Conservation (phyloP, 2,113 vertebrate species). For the Dermatemys mawii region DNA sequence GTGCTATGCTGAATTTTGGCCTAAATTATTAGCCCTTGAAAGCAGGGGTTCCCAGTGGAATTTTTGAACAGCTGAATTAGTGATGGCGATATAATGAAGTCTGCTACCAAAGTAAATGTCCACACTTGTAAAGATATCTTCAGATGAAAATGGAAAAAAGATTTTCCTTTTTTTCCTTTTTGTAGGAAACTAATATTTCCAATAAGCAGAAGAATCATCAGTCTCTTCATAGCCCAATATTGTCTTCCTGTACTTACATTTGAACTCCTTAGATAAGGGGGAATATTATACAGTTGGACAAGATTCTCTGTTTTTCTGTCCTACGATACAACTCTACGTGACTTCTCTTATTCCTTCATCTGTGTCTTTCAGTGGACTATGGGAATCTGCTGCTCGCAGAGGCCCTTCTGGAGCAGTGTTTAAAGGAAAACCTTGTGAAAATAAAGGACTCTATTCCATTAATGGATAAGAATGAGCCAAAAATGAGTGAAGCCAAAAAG, state of each 20-base stretch:
- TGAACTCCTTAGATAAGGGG: neutral
- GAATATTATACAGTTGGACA: neutral
- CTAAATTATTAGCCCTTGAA: neutral
- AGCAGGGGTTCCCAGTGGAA: neutral
- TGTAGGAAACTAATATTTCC: neutral
- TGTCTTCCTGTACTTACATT: neutral
- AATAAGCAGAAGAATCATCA: neutral
- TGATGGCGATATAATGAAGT: neutral
- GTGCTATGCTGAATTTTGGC: neutral
- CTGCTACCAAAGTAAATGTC: neutral
- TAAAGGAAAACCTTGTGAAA: conserved; percentile 88
- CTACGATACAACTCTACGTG: neutral
- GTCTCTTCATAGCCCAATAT: neutral
- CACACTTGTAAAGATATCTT: neutral
- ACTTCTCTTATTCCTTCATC: neutral
- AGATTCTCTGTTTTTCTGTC: neutral
- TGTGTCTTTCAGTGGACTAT: conserved; percentile 88
- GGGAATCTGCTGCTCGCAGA: conserved; percentile 89
- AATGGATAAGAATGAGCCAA: conserved; percentile 85
- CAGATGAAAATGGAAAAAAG: neutral
- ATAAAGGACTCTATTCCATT: conserved; percentile 85
- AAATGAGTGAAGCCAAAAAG: conserved; percentile 85
- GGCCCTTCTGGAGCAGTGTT: conserved; percentile 88
- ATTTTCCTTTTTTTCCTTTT: neutral
- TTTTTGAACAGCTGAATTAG: neutral